These are phyloP conservation scores for Myotis lucifugus DNA, from an alignment of 2,113 vertebrate genomes.

Conservation along the genomic window DNA sequence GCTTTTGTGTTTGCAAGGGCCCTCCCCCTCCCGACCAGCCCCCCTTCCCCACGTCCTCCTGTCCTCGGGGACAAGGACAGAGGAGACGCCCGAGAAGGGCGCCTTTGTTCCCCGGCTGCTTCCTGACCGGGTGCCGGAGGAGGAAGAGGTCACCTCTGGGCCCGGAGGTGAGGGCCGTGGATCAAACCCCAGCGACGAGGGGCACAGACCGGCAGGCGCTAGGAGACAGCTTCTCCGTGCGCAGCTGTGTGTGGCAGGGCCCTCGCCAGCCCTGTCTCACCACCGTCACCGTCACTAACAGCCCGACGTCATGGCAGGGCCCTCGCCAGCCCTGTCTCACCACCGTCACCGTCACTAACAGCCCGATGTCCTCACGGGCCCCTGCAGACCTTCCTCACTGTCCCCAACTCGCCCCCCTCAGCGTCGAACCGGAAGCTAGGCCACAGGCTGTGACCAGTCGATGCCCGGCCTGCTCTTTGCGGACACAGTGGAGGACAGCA, in stretches of 20 bases:
- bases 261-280: background rate
- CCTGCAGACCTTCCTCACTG: background rate
- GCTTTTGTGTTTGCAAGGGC: constrained; percentile 54
- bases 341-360: background rate
- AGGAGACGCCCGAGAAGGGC: background rate
- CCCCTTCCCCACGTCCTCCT: background rate
- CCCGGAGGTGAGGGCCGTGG: background rate
- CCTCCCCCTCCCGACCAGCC: background rate
- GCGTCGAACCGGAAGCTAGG: background rate
- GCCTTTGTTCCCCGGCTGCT: constrained; percentile 47
- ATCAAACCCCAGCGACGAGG: background rate
- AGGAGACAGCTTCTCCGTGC: background rate
- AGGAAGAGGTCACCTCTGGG: background rate
- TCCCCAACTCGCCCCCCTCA: background rate
- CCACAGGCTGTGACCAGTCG: background rate
- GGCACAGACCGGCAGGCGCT: background rate
- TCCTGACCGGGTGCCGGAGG: background rate
- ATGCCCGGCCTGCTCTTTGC: too few species aligned
- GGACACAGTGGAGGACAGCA: rapidly evolving
- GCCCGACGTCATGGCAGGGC: background rate
- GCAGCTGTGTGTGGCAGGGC: background rate
- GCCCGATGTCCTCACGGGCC: background rate
- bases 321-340: background rate
- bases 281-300: background rate
- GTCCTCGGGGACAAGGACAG: background rate